Conservation (phyloP, 2,113 vertebrate species). For the Notechis scutatus region DNA sequence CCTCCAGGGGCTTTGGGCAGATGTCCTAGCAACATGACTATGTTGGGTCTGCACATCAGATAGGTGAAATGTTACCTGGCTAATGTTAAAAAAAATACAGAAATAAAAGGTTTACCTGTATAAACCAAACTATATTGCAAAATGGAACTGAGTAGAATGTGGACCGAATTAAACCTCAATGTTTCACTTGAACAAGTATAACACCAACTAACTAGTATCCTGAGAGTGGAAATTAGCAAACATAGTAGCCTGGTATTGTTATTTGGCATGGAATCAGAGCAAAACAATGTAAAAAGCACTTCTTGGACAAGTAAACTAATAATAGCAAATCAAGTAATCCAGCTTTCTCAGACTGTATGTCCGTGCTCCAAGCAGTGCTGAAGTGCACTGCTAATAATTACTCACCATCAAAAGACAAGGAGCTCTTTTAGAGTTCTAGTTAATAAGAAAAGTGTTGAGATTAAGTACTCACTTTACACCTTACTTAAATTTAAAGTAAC, state of each 20-base stretch:
- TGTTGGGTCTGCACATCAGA: background rate
- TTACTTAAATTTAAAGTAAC: background rate
- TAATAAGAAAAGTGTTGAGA: constrained; percentile 7
- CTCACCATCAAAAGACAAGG: background rate
- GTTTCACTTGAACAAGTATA: background rate
- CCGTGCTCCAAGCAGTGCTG: background rate
- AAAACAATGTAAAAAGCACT: constrained; percentile 13
- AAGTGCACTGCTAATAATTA: background rate
- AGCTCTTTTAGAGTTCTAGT: constrained; percentile 1
- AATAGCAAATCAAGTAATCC: constrained; percentile 1
- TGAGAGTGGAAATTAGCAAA: background rate
- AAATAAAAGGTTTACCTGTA: background rate
- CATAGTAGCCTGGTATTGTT: background rate
- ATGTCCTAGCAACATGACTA: background rate
- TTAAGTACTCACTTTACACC: background rate
- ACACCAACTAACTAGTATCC: background rate
- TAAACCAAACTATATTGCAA: background rate
- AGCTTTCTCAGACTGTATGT: background rate
- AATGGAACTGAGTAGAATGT: background rate
- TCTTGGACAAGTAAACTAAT: constrained; percentile 4
- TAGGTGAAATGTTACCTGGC: background rate
- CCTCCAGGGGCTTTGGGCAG: background rate
- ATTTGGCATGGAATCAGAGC: background rate
- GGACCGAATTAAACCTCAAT: background rate
- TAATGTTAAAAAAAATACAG: background rate